These are phyloP conservation scores for Rhagoletis zephyria DNA, from an alignment of 1,140 invertebrate genomes.

Conservation along the genomic window DNA sequence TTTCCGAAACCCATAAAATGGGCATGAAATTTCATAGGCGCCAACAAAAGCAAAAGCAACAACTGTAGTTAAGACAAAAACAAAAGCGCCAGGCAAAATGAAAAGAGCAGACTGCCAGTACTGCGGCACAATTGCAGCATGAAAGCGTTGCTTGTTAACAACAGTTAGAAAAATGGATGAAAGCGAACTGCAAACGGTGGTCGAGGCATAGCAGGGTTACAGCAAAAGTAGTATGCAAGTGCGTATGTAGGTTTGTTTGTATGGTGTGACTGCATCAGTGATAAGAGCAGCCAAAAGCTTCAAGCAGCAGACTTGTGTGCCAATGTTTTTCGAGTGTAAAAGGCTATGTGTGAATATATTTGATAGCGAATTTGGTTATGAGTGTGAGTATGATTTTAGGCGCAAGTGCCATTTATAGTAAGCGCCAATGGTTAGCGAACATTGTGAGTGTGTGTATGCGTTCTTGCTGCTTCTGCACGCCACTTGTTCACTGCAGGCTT, in stretches of 20 bases:
- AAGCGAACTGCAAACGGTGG: background rate
- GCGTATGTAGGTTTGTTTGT: background rate
- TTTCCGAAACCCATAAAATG: conserved; percentile 49
- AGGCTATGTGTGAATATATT: background rate
- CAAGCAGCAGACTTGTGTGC: background rate
- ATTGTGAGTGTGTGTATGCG: background rate
- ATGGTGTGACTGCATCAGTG: background rate
- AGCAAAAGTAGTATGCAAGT: background rate
- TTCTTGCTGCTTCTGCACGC: background rate
- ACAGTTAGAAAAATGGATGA: conserved; percentile 12
- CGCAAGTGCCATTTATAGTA: background rate
- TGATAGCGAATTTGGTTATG: background rate
- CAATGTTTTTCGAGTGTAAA: background rate
- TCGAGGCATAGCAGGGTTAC: background rate
- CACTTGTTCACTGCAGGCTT: conserved; percentile 24
- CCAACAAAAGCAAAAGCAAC: conserved; percentile 1
- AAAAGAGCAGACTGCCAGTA: background rate
- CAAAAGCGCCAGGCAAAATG: background rate
- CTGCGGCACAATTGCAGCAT: background rate
- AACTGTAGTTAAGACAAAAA: background rate
- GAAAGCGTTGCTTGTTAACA: conserved; percentile 31
- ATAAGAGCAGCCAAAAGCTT: background rate
- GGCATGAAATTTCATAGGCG: conserved; percentile 48
- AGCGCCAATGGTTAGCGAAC: background rate
- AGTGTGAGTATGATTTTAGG: background rate